Evolutionary conservation across 2,113 vertebrate genomes (phyloP), one percentile per base, ranked within the genome.

Genomic region (Dolichotis patagonum): DNA sequence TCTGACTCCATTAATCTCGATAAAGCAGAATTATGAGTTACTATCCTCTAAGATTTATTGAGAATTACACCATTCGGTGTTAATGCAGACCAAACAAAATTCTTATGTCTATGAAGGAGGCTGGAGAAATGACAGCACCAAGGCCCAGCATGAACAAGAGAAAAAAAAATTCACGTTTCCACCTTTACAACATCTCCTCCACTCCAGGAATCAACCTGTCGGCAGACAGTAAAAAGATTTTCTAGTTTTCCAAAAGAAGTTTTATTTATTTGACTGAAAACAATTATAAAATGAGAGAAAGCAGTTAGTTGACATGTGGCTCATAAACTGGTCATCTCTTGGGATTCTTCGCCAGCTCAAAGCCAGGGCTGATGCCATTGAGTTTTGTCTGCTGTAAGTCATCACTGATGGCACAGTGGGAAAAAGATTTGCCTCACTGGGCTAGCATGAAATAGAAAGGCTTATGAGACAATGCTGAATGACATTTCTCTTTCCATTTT

Each of bases 81-180:
- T 98, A 52, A 80, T 54, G 30, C 84, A 96, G 67, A 78, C 20
- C 1, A 78, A 95, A 77, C 38, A 98, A 94, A 97, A 97, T 98
- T 92, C 85, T 63, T 92, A 97, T 65, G 11, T 56, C 54, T 0
- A 0, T 35, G 69, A 83, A 75, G 10, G 17, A 41, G 0, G 4
- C 17, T 95, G 80, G 81, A 89, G 69, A 93, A 30, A 89, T 93
- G 84, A 91, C 30, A 94, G 86, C 62, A 43, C 2, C 22, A 32
- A 22, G 67, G 35, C 62, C 94, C 56, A 75, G 30, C 43, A 84
- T 75, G 56, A 69, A 69, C 13, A 95, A 38, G 8, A 13, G 20
- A 5, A 77, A 49, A 85, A 43, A 90, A 43, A 16, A 93, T 54
- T 46, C 0, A 2, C 4, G 56, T 75, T 26, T 85, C 38, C 91